These are phyloP conservation scores for Thomomys bottae DNA, from an alignment of 2,113 vertebrate genomes.

Conservation along the genomic window DNA sequence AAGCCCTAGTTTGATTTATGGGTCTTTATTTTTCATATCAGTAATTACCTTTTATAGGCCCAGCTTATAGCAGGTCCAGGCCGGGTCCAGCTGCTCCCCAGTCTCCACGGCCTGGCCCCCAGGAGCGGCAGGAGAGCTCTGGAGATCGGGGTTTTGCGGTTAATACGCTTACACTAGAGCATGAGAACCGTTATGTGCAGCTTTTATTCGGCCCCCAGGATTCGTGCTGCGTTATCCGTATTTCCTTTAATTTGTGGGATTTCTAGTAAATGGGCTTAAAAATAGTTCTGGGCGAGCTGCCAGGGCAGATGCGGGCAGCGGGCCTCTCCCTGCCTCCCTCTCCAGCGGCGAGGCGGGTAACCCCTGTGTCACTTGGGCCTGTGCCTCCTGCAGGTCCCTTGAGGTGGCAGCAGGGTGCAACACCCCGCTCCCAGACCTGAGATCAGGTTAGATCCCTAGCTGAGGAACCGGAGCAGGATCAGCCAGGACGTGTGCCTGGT, in stretches of 20 bases:
- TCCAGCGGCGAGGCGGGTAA: conserved; percentile 26
- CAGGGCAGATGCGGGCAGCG: conserved; percentile 83
- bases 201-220: conserved; percentile 86
- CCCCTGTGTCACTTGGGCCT: not conserved
- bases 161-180: conserved; percentile 79
- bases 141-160: conserved; percentile 83
- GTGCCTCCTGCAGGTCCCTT: not conserved
- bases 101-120: not conserved
- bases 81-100: rapidly evolving
- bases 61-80: not conserved
- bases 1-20: conserved; percentile 11
- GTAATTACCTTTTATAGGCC: conserved; percentile 28
- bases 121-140: not conserved
- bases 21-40: conserved; percentile 57
- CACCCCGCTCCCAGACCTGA: not conserved
- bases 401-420: not conserved
- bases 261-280: conserved; percentile 92
- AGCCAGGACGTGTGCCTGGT: too few species aligned
- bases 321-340: conserved; percentile 67
- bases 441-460: not conserved
- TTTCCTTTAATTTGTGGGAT: conserved; percentile 90
- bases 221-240: conserved; percentile 87
- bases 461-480: too few species aligned
- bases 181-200: conserved; percentile 73
- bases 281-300: conserved; percentile 87